A percentile compares a stretch with the other conserved stretches of the same genome.
phyloP scores from a whole-genome alignment of 1,140 invertebrate genomes.

The Sweltsa coloradensis region DNA sequence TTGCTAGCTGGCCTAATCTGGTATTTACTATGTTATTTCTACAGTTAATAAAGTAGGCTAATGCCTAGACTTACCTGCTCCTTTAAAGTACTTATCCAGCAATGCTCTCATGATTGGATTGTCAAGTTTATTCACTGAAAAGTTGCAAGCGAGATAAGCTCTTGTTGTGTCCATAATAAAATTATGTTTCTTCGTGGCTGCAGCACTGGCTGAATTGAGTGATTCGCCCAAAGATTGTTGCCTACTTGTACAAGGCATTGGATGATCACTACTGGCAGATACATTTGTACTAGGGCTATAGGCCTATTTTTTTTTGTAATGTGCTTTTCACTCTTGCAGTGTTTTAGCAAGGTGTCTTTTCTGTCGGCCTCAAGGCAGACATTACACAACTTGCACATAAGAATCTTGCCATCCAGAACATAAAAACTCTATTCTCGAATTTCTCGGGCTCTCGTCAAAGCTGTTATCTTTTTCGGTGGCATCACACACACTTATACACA shows the following conservation, averaged over 20 bases:
- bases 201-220: background rate
- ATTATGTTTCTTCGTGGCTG: background rate
- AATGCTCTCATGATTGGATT: background rate
- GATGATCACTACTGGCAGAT: too few species aligned
- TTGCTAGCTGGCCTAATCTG: too few species aligned
- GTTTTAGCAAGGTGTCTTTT: background rate
- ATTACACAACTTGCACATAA: conserved; percentile 1
- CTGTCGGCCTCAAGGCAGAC: background rate
- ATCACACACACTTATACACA: background rate
- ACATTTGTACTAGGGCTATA: background rate
- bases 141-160: background rate
- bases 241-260: too few species aligned
- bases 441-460: background rate
- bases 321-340: background rate
- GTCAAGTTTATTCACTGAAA: background rate
- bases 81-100: background rate
- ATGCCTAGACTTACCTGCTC: background rate
- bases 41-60: too few species aligned
- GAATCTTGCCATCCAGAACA: background rate
- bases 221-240: background rate
- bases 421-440: background rate
- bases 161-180: background rate
- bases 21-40: too few species aligned
- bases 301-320: background rate
- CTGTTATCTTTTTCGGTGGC: background rate